Base-by-base conservation (phyloP, 2,797 vertebrate genomes). In the Eptatretus atami region DNA sequence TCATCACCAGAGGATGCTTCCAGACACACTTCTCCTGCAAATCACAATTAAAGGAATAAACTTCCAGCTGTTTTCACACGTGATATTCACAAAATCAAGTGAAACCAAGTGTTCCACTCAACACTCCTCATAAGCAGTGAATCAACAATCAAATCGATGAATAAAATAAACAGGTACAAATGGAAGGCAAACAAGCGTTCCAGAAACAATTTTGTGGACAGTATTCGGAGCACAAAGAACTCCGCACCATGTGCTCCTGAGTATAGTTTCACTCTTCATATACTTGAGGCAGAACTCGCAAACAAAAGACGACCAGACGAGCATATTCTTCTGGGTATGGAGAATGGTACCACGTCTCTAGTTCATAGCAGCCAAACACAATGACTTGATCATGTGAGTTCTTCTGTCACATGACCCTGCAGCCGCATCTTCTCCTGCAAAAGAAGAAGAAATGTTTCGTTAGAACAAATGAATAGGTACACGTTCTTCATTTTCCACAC, bases 181-280 rank as follows among this genome's bases (percentile, higher is more conserved):
- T 44, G 6, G 31, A 44, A 44, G 31, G 31, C 4, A 44, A 44
- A 44, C 31, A 44, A 44, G 6, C 4, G 31, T 44, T 44, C 31
- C 31, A 44, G 31, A 44, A 44, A 44, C 31, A 44, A 44, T 44
- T 44, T 44, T 44, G 31, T 44, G 31, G 6, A 44, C 31, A 3
- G 31, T 44, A 44, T 44, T 44, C 6, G 31, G 31, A 44, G 31
- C 31, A 44, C 31, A 44, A 44, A 44, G 31, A 44, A 44, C 31
- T 44, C 64, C 75, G 71, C 66, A 93, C 92, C 90, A 93, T 96
- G 75, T 96, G 87, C 63, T 74, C 53, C 86, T 80, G 53, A 94
- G 81, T 66, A 95, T 98, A 9, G 90, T 98, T 71, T 98, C 88
- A 73, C 92, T 96, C 76, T 98, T 95, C 88, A 98, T 96, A 67